Percentiles rank a stretch among this genome's conserved stretches.
Evolutionary conservation across 2,113 vertebrate genomes (phyloP).

Genomic region (Pluvialis apricaria): DNA sequence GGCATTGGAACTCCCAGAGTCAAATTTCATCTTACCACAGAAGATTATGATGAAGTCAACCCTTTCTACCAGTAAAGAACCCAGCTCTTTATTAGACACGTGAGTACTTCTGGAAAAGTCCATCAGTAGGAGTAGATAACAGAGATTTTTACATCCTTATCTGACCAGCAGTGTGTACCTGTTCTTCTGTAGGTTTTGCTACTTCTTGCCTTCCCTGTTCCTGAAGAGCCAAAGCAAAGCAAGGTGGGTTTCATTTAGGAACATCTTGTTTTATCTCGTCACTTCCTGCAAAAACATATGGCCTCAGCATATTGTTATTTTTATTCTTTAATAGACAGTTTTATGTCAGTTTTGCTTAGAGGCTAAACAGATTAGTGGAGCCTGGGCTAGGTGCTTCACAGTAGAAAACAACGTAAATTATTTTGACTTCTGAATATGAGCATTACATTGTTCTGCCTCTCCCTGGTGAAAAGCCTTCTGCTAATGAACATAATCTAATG

Average conservation of each 20-base stretch:
- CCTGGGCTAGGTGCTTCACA: background rate
- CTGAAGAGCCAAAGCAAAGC: background rate
- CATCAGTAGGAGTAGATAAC: background rate
- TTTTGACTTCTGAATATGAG: background rate
- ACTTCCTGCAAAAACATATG: background rate
- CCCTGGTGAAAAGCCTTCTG: background rate
- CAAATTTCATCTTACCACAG: background rate
- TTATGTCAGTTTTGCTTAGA: background rate
- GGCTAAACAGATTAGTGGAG: background rate
- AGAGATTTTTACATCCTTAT: background rate
- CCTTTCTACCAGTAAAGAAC: background rate
- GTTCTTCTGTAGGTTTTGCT: background rate
- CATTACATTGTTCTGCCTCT: background rate
- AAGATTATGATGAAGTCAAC: background rate
- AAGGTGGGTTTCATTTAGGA: slow-evolving; percentile 7
- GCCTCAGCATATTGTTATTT: background rate
- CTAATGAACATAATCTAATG: background rate
- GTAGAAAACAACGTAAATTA: background rate
- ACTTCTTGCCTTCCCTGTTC: background rate
- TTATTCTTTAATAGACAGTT: background rate
- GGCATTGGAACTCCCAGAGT: background rate
- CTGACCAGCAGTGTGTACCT: background rate
- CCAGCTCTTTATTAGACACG: background rate
- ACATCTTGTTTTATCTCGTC: background rate
- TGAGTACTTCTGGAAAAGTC: background rate